Percentiles rank a stretch among this genome's conserved stretches.
Conservation (phyloP, 2,888 invertebrate species). For the Heliconius charithonia region DNA sequence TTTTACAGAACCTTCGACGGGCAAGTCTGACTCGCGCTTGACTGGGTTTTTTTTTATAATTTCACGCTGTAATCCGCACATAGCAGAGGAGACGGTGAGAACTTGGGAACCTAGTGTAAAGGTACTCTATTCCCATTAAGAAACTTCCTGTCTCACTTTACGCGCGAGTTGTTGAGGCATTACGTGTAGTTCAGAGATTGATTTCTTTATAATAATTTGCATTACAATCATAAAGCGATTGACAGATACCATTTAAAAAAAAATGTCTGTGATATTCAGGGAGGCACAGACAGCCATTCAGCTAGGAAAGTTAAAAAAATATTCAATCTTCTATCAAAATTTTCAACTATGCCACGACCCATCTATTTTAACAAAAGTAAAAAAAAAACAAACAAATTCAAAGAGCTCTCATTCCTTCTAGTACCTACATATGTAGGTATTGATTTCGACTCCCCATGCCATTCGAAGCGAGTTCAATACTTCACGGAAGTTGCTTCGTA, state of each 20-base stretch:
- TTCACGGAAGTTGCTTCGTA: constrained; percentile 12
- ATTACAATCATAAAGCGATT: background rate
- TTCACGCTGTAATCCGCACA: too few species aligned
- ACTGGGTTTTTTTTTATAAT: too few species aligned
- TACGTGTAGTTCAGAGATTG: background rate
- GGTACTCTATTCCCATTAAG: too few species aligned
- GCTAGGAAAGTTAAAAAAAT: background rate
- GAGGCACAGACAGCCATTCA: background rate
- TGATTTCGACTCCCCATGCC: background rate
- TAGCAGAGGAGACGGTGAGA: too few species aligned
- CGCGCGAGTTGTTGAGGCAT: too few species aligned
- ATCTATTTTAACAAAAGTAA: background rate
- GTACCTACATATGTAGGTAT: background rate
- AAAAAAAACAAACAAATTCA: background rate
- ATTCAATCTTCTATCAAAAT: background rate
- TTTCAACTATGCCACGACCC: background rate
- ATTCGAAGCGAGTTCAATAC: constrained; percentile 18
- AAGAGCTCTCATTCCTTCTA: background rate
- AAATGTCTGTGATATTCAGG: too few species aligned
- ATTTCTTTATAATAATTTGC: background rate
- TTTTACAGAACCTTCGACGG: too few species aligned
- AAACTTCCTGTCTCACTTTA: too few species aligned
- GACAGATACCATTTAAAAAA: background rate
- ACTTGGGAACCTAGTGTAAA: too few species aligned
- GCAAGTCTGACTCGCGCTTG: too few species aligned